A percentile compares a stretch with the other conserved stretches of the same genome.
Conservation (phyloP, 2,797 vertebrate species). For the Hemibagrus guttatus region DNA sequence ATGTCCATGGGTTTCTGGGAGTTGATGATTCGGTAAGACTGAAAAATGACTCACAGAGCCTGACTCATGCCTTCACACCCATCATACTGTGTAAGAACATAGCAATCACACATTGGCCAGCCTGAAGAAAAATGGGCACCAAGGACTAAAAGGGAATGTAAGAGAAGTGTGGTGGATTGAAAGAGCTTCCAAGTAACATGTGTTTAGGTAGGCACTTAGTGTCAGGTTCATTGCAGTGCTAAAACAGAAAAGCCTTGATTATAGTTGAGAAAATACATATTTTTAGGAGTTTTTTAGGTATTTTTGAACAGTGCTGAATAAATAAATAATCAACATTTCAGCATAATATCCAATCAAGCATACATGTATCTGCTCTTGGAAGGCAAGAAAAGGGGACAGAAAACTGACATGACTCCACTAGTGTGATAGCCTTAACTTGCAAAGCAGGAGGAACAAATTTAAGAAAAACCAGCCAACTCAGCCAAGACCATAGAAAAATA, state of each 20-base stretch:
- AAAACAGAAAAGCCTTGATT: neutral
- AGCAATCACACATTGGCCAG: conserved; percentile 35
- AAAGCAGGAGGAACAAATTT: too few relatives aligned
- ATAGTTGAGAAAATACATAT: neutral
- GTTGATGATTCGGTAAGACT: conserved; percentile 22
- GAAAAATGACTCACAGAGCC: conserved; percentile 39
- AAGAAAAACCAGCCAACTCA: neutral
- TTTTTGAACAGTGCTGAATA: neutral
- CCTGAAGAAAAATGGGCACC: conserved; percentile 18
- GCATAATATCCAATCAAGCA: neutral
- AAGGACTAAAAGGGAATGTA: neutral
- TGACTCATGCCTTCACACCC: conserved; percentile 37
- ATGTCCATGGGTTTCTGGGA: neutral
- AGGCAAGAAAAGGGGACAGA: too few relatives aligned
- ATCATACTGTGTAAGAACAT: conserved; percentile 47
- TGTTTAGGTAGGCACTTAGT: neutral
- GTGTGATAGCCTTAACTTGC: too few relatives aligned
- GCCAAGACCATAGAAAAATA: neutral
- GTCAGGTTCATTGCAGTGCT: neutral
- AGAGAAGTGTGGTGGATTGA: neutral
- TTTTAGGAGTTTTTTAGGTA: neutral
- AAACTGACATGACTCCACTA: too few relatives aligned
- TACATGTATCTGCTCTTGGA: neutral
- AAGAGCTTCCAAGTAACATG: neutral
- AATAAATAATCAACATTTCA: neutral